Evolutionary conservation across 2,888 invertebrate genomes (phyloP), one percentile per base, ranked within the genome.

Genomic region (Keiferia lycopersicella): DNA sequence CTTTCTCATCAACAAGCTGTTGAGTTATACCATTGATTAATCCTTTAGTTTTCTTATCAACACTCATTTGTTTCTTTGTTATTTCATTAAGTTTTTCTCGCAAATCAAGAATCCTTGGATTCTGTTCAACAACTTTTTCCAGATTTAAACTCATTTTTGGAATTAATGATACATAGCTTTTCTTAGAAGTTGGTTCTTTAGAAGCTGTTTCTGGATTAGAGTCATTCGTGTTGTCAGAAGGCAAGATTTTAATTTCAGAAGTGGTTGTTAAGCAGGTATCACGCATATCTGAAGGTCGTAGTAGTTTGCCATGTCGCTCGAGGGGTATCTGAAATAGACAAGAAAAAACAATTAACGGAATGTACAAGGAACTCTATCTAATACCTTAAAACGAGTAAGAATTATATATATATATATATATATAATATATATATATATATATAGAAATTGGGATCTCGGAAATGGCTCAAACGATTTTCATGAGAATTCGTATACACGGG

Each of bases 51-150:
- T 87, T 82, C 68, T 88, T 86, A 73, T 90, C 83, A 64, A 91
- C 88, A 68, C 80, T 85, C 50, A 81, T 77, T 68, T 88, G 86
- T 69, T 90, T 89, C 69, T 83, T 89, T 22, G 88, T 86, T 61
- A 91, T 91, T 71, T 88, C 88, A 70, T 91, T 88, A 66, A 92
- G 74, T 70, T 90, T 91, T 70, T 88, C 86, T 67, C 88, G 88
- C 67, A 91, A 81, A 77, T 90, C 92, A 71, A 88, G 74, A 70
- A 91, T 91, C 76, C 89, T 82, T 11, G 90, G 88, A 70, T 91
- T 91, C 73, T 87, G 85, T 66, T 89, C 87, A 16, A 83, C 84
- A 12, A 86, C 86, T 73, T 87, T 91, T 69, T 89, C 89, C 66
- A 89, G 77, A 68, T 79, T 88, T 66, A 87, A 81, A 71, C 81